Evolutionary conservation across 2,113 vertebrate species (phyloP).

Genomic region (Crypturellus undulatus): DNA sequence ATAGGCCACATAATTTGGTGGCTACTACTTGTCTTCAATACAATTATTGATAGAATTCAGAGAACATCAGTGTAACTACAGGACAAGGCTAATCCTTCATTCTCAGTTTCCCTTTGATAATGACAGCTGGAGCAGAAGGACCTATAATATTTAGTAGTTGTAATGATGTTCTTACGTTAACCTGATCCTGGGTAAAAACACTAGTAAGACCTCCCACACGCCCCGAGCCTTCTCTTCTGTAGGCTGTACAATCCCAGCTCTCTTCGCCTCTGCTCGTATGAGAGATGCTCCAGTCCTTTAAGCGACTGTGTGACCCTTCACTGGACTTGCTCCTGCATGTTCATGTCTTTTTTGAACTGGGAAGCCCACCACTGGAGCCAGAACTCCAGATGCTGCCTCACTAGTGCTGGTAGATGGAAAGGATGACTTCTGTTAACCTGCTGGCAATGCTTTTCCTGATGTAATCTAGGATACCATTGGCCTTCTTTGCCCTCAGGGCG

Average conservation of each 20-base stretch:
- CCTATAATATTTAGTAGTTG: background rate
- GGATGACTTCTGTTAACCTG: background rate
- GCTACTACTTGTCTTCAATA: background rate
- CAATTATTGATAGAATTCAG: background rate
- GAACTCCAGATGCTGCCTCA: background rate
- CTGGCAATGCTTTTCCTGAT: background rate
- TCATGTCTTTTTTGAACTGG: background rate
- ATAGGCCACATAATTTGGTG: background rate
- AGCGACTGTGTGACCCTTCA: background rate
- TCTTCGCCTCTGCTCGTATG: background rate
- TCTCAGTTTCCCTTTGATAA: background rate
- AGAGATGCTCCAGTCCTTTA: background rate
- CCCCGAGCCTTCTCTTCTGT: background rate
- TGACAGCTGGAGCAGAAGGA: background rate
- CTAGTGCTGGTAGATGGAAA: background rate
- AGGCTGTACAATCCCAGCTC: background rate
- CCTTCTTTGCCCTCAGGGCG: background rate
- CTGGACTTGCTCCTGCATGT: background rate
- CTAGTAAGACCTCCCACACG: too few species aligned
- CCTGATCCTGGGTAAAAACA: too few species aligned
- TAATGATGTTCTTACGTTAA: background rate
- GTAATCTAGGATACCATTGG: background rate
- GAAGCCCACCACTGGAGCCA: background rate
- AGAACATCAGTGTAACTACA: background rate
- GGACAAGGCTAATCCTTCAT: background rate